Conservation (phyloP, 2,797 vertebrate genomes). For the Betta splendens region DNA sequence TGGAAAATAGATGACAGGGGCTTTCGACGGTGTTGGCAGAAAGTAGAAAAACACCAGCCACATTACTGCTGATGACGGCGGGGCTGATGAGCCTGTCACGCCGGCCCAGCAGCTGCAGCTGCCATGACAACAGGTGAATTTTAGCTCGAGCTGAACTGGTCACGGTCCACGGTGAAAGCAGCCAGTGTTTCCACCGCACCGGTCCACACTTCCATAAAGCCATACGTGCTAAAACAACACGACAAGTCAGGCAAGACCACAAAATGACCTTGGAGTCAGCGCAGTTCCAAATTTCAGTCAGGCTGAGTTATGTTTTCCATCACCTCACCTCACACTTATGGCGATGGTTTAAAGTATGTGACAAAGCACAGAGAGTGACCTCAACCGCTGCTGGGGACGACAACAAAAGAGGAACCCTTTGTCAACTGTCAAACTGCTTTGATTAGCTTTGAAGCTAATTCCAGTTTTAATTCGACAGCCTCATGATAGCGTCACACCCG, state of each 20-base stretch:
- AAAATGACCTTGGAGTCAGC: conserved; percentile 19
- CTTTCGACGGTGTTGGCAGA: conserved; percentile 6
- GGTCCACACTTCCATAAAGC: conserved; percentile 39
- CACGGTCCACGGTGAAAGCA: conserved; percentile 33
- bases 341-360: conserved; percentile 8
- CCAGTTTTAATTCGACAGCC: conserved; percentile 62
- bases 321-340: conserved; percentile 50
- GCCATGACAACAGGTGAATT: conserved; percentile 51
- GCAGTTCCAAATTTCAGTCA: conserved; percentile 32
- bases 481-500: conserved; percentile 43
- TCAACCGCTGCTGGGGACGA: conserved; percentile 18
- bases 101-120: conserved; percentile 42
- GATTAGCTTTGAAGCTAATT: conserved; percentile 54
- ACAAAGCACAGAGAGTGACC: conserved; percentile 15
- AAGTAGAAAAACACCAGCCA: conserved; percentile 26
- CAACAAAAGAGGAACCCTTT: not conserved
- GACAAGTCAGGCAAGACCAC: conserved; percentile 16
- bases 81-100: conserved; percentile 16
- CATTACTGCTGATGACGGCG: conserved; percentile 43
- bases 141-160: conserved; percentile 32
- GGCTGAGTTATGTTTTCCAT: conserved; percentile 61
- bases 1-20: conserved; percentile 9
- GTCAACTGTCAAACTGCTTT: conserved; percentile 23
- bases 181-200: conserved; percentile 55
- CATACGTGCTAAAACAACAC: conserved; percentile 54